Base-by-base conservation (phyloP, 2,113 vertebrate species). In the Rhinoderma darwinii region DNA sequence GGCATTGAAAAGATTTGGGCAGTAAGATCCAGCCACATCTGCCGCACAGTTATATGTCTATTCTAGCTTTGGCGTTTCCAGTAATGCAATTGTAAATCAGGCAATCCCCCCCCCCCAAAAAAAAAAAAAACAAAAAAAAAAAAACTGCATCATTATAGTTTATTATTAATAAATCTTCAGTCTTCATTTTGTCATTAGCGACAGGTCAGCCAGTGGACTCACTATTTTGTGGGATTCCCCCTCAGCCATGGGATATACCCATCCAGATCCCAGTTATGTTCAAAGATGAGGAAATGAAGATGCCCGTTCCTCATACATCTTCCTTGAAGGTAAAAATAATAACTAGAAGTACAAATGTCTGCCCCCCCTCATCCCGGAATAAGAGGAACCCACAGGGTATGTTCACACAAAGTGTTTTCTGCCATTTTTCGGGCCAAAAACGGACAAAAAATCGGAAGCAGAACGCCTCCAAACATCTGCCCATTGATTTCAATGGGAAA, bases 221-320 rank as follows among this genome's bases (percentile, higher is more conserved):
- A 15, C 88, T n/a, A 25, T 0, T 86, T 8, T 37, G 35, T 79
- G 93, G 93, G 12, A 27, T 82, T 22, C 84, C 92, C 82, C 93
- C 94, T 83, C 92, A 91, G 15, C 94, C 94, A 0, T 95, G 95
- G 95, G 89, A 94, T 37, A 56, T 95, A 85, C 88, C 88, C 39
- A 91, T 92, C 18, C 82, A 91, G 78, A 0, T 78, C 3, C 92
- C 94, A 4, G 84, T 3, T 27, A 91, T 93, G 84, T 96, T 96
- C 86, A 11, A 88, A 44, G 88, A 95, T 3, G 30, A 30, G 7
- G 89, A 89, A 83, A 76, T 92, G 74, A 66, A 82, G 18, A 86
- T 95, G n/a, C 94, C 90, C 76, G 93, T 96, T 84, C 94, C 95
- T n/a, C 90, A 93, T 87, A 95, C 95, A 0, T 92, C 94, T 50